Evolutionary conservation across 2,113 vertebrate genomes (phyloP), one percentile per base, ranked within the genome.

Genomic region (Brienomyrus brachyistius): DNA sequence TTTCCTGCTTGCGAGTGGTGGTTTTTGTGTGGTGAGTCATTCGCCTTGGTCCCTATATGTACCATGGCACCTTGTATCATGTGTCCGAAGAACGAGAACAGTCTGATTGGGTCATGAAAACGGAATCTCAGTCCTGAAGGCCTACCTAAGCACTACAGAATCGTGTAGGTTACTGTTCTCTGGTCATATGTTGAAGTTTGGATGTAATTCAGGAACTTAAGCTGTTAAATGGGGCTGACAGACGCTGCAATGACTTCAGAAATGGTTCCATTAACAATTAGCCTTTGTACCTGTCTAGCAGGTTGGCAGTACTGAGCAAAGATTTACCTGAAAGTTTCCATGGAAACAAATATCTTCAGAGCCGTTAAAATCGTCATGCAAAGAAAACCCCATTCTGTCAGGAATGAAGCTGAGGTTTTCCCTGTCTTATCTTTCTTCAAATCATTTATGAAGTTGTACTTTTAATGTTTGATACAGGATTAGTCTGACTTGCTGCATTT

Each of bases 291-390:
- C 54, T 8, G 56, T 86, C 54, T 47, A 62, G 15, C 35, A 19
- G 74, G 1, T 21, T 50, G 45, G 10, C 66, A 21, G 27, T 50
- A 40, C 51, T 59, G 21, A 9, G 43, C 47, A 83, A 56, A 43
- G 51, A 85, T 59, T 62, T 84, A 89, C 88, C 43, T 56, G 74
- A 82, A 54, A 56, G 48, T 80, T 54, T 48, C 31, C 40, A 82
- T 82, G 56, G n/a, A 89, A 86, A 85, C 56, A 31, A 59, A 27
- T n/a, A 50, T 66, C 48, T 21, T n/a, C 19, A 56, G 48, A 35
- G 82, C 3, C 31, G 2, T n/a, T 54, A 62, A 59, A 23, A 66
- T 40, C 40, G 40, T 40, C 40, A 47, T 50, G 43, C n/a, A 47
- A 54, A 21, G 15, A 56, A 3, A 56, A 19, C 27, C 27, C 13